Conservation (phyloP, 2,888 invertebrate species). For the Campopleginae sp. region DNA sequence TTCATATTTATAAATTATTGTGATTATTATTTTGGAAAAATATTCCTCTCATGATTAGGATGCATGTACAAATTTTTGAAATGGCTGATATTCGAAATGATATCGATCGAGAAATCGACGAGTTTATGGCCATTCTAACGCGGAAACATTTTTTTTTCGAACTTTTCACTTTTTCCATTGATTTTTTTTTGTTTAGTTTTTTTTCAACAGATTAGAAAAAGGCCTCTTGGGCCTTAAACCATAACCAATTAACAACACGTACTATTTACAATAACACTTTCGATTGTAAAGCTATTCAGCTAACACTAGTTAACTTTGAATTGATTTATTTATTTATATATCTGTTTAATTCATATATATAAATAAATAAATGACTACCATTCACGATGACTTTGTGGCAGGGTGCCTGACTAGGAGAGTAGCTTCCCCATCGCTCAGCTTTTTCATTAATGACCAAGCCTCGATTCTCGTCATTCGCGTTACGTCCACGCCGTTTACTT, state of each 20-base stretch:
- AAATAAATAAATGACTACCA: conserved; percentile 72
- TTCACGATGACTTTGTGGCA: conserved; percentile 83
- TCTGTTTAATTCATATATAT: conserved; percentile 22
- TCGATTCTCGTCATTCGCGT: conserved; percentile 95
- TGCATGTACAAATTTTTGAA: neutral
- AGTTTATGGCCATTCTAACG: conserved; percentile 37
- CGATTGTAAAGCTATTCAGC: conserved; percentile 63
- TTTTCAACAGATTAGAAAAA: conserved; percentile 8
- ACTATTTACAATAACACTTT: conserved; percentile 62
- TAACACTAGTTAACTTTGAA: conserved; percentile 26
- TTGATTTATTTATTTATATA: conserved; percentile 29
- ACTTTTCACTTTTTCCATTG: conserved; percentile 33
- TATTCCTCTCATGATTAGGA: neutral
- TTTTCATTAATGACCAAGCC: conserved; percentile 97
- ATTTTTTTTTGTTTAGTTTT: conserved; percentile 6
- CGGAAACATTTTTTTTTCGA: neutral
- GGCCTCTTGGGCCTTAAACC: conserved; percentile 23
- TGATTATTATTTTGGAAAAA: neutral
- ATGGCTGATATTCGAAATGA: conserved; percentile 20
- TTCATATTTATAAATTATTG: no score
- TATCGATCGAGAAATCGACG: conserved; percentile 9
- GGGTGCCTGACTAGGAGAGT: conserved; percentile 86
- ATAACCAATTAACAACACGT: conserved; percentile 13
- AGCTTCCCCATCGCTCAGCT: conserved; percentile 93
- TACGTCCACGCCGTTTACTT: conserved; percentile 93